Conservation (phyloP, 2,888 invertebrate genomes). For the Argyra leucocephala region DNA sequence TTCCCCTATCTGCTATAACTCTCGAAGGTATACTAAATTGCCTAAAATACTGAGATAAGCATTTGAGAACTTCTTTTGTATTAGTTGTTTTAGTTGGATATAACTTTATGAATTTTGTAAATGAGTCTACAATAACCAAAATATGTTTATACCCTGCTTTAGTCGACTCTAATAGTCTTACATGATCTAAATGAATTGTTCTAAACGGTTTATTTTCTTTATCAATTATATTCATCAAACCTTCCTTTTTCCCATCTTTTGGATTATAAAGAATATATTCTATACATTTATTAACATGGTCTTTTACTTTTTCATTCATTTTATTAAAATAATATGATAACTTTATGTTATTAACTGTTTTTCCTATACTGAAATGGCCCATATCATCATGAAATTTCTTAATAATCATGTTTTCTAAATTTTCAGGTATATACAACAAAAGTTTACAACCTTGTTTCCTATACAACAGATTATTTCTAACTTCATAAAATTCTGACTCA, state of each 20-base stretch:
- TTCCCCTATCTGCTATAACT: slow-evolving; percentile 12
- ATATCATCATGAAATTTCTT: slow-evolving; percentile 25
- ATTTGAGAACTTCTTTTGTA: slow-evolving; percentile 21
- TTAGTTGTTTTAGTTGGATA: slow-evolving; percentile 13
- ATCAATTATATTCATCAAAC: slow-evolving; percentile 26
- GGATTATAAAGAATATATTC: slow-evolving; percentile 13
- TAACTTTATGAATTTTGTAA: slow-evolving; percentile 11
- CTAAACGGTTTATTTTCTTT: slow-evolving; percentile 26
- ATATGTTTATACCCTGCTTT: neutral
- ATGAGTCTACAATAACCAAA: slow-evolving; percentile 4
- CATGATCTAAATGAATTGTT: slow-evolving; percentile 13
- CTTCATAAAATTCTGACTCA: slow-evolving; percentile 10
- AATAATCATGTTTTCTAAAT: slow-evolving; percentile 23
- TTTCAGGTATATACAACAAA: too few species aligned
- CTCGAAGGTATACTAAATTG: slow-evolving; percentile 11
- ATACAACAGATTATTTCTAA: slow-evolving; percentile 11
- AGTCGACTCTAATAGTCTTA: slow-evolving; percentile 16
- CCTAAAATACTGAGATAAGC: slow-evolving; percentile 11
- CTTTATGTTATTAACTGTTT: too few species aligned
- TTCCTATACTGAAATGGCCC: slow-evolving; percentile 29
- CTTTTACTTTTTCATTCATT: slow-evolving; percentile 18
- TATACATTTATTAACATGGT: slow-evolving; percentile 13
- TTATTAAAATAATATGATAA: too few species aligned
- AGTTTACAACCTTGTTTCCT: too few species aligned
- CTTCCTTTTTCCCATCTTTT: slow-evolving; percentile 19